Evolutionary conservation across 1,140 invertebrate genomes (phyloP).

Genomic region (Coptotermes formosanus): DNA sequence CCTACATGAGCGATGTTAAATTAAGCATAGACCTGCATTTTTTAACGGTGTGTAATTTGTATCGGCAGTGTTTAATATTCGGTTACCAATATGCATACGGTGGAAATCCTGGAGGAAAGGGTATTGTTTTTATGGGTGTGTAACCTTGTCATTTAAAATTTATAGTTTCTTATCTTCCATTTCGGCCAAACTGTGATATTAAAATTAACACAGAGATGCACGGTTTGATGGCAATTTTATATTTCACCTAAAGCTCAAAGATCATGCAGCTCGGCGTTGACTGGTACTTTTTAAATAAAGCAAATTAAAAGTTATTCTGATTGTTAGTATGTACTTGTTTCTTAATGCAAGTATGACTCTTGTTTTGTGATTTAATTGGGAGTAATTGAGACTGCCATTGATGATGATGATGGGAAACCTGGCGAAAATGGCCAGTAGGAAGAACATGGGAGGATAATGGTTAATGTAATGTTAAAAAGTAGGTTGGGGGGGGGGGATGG

Average conservation of each 20-base stretch:
- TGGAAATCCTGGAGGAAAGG: neutral
- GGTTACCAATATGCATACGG: neutral
- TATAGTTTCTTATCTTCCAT: neutral
- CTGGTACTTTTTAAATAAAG: neutral
- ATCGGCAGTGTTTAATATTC: neutral
- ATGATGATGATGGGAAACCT: no score
- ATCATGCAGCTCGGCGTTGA: neutral
- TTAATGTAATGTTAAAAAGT: no score
- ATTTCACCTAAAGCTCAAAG: neutral
- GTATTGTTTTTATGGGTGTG: neutral
- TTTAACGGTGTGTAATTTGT: slow-evolving; percentile 2
- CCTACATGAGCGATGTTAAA: neutral
- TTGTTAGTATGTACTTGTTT: neutral
- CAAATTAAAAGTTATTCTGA: neutral
- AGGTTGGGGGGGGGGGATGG: no score
- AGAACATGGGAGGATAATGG: no score
- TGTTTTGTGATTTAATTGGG: neutral
- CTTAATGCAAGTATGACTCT: neutral
- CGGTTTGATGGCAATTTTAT: neutral
- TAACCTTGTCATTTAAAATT: neutral
- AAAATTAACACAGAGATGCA: neutral
- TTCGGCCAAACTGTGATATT: neutral
- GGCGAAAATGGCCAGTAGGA: no score
- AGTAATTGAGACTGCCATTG: no score
- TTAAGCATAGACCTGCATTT: neutral